Conservation (phyloP, 1,140 invertebrate genomes). For the Leptinotarsa defecta region DNA sequence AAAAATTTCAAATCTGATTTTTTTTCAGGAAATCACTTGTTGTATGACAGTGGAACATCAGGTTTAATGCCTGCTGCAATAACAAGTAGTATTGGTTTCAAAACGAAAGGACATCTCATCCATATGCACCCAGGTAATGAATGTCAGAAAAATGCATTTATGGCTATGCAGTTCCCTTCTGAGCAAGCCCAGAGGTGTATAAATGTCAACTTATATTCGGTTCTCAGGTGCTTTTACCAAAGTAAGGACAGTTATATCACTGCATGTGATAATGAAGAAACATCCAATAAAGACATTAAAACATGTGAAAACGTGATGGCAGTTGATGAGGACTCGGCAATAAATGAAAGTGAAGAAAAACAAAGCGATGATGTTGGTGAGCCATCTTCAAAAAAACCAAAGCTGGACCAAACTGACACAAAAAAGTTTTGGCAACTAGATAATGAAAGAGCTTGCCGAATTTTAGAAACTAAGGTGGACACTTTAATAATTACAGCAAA, state of each 20-base stretch:
- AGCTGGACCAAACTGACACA: conserved; percentile 31
- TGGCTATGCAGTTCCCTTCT: conserved; percentile 76
- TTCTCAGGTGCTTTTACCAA: conserved; percentile 69
- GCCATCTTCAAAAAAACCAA: conserved; percentile 41
- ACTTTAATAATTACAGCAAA: conserved; percentile 79
- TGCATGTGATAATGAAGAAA: conserved; percentile 3
- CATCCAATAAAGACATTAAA: not conserved
- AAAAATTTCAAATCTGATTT: not conserved
- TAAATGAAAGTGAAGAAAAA: conserved; percentile 23
- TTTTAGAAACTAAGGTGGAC: conserved; percentile 71
- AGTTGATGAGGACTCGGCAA: not conserved
- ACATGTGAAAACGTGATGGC: not conserved
- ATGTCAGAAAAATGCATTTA: conserved; percentile 74
- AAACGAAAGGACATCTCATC: conserved; percentile 67
- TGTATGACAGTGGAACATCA: conserved; percentile 86
- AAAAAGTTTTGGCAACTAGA: conserved; percentile 70
- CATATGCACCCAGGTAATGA: conserved; percentile 81
- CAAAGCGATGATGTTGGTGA: conserved; percentile 34
- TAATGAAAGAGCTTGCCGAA: conserved; percentile 64
- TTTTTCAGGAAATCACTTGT: conserved; percentile 62
- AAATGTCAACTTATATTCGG: conserved; percentile 74
- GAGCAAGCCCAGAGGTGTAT: conserved; percentile 70
- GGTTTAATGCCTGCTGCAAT: conserved; percentile 83
- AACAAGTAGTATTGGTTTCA: conserved; percentile 70
- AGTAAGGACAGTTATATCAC: conserved; percentile 46